Percentiles rank a stretch among this genome's conserved stretches.
These are phyloP conservation scores for Cephalotes varians DNA, from an alignment of 2,888 invertebrate species.

Conservation along the genomic window DNA sequence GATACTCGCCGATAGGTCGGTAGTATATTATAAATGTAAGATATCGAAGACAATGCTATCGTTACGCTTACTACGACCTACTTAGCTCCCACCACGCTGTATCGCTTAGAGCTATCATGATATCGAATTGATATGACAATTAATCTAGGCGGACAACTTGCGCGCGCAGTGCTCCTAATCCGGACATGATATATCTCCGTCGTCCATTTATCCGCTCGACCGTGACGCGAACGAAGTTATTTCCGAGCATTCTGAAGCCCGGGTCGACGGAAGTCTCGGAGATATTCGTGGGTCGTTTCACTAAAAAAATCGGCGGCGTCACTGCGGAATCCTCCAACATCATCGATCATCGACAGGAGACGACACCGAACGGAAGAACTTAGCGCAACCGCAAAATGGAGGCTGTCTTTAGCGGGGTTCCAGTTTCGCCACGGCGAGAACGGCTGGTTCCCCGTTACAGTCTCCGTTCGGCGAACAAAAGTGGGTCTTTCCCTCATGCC, in stretches of 20 bases:
- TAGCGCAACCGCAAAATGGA: conserved; percentile 34
- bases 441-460: conserved; percentile 41
- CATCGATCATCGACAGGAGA: conserved; percentile 47
- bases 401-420: conserved; percentile 22
- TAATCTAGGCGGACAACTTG: conserved; percentile 1
- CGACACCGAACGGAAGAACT: conserved; percentile 6
- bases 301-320: conserved; percentile 29
- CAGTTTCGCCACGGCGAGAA: background rate
- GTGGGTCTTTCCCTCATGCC: conserved; percentile 53
- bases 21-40: background rate
- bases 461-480: conserved; percentile 51
- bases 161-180: background rate
- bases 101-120: background rate
- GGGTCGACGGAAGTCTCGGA: background rate
- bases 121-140: conserved; percentile 16
- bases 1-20: background rate
- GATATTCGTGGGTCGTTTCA: background rate
- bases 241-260: background rate
- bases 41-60: background rate
- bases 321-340: conserved; percentile 1
- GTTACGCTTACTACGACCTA: background rate
- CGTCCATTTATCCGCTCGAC: conserved; percentile 18
- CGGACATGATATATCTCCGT: background rate
- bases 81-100: background rate
- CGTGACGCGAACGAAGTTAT: background rate